Conservation (phyloP, 2,113 vertebrate genomes). For the Perca flavescens region DNA sequence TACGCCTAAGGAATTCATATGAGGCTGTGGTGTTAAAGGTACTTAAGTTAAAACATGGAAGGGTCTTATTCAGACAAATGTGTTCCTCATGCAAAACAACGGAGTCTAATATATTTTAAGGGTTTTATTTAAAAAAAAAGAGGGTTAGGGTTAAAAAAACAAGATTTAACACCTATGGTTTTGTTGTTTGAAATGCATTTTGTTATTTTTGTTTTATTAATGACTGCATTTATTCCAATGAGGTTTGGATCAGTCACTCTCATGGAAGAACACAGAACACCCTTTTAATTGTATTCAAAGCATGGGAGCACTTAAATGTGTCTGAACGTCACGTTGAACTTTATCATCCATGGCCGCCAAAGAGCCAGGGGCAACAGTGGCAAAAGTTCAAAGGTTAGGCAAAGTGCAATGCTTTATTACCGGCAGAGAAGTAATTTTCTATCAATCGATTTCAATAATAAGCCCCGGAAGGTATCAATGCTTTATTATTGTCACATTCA, state of each 20-base stretch:
- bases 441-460: slow-evolving; percentile 81
- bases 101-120: not conserved
- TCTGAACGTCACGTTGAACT: slow-evolving; percentile 69
- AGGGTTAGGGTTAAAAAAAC: too few species aligned
- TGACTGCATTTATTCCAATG: not conserved
- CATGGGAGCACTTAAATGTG: slow-evolving; percentile 36
- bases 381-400: slow-evolving; percentile 80
- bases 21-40: slow-evolving; percentile 9
- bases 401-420: slow-evolving; percentile 77
- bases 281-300: slow-evolving; percentile 60
- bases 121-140: not conserved
- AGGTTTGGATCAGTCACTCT: slow-evolving; percentile 30
- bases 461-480: slow-evolving; percentile 58
- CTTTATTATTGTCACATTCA: slow-evolving; percentile 72
- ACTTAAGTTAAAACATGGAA: not conserved
- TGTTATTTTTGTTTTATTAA: slow-evolving; percentile 11
- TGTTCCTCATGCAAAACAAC: not conserved
- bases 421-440: slow-evolving; percentile 73
- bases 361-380: slow-evolving; percentile 74
- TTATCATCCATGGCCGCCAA: slow-evolving; percentile 60
- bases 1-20: slow-evolving; percentile 35
- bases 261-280: slow-evolving; percentile 19
- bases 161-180: not conserved
- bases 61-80: not conserved
- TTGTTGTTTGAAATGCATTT: not conserved